Base-by-base conservation (phyloP, 1,140 invertebrate species). In the Arctopsyche grandis region DNA sequence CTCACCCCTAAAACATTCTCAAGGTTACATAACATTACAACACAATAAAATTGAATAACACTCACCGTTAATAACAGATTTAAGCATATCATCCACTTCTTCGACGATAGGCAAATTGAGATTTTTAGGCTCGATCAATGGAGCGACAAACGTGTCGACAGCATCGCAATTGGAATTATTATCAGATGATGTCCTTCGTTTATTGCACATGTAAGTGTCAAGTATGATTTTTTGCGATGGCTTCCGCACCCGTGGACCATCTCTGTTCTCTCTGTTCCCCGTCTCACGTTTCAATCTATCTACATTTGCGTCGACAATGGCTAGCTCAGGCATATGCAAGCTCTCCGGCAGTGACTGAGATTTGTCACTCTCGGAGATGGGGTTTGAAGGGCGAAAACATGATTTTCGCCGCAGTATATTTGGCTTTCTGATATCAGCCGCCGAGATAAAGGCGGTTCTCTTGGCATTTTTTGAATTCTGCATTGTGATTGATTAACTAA, bases 181-280 rank as follows among this genome's bases (percentile, higher is more conserved):
- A n/a, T n/a, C 71, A 7, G 16, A 16, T 12, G 44, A 29, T 3
- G 46, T 73, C 16, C 77, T 58, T 29, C 58, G 70, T 73, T 79
- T 82, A 46, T 82, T 75, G 38, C 80, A 79, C 9, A 82, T 46
- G 70, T 82, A 79, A 0, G 80, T 77, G 60, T 82, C 80, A 10
- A 82, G 80, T 16, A 79, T 79, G 22, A 82, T 82, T 69, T 58
- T 79, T 48, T 79, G 71, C 14, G 74, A 58, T 0, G 80, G 69
- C 29, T 63, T 69, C 4, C 74, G 77, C 29, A 60, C 70, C 19
- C 74, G 66, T 14, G 77, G 29, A 48, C 16, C 16, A 1, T 7
- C 46, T 73, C 21, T 73, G 10, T n/a, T 73, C 46, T 73, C 69
- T 21, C 46, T 73, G 10, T 44, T 46, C 1, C n/a, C 9, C 1